Percentiles rank a stretch among this genome's conserved stretches.
phyloP scores from a whole-genome alignment of 64 coral and sea anemone species.

The Platygyra sinensis region DNA sequence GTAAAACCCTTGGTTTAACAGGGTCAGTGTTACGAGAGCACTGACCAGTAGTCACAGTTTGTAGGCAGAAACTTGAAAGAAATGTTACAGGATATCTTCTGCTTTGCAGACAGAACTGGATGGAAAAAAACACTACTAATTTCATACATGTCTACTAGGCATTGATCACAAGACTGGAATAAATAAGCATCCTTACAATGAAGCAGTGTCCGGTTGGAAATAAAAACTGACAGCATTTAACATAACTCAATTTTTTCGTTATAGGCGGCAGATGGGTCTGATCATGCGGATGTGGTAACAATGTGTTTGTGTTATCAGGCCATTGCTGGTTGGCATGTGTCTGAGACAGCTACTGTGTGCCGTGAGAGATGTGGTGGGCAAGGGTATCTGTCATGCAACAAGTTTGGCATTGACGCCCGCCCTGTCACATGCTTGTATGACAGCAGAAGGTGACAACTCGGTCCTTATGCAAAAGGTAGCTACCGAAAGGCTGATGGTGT shows the following conservation, averaged over 20 bases:
- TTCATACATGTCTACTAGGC: too few species aligned
- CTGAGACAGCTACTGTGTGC: conserved; percentile 56
- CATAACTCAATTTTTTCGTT: neutral
- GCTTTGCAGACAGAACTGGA: neutral
- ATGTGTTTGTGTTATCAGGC: conserved; percentile 97
- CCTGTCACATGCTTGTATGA: conserved; percentile 84
- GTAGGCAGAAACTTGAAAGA: too few species aligned
- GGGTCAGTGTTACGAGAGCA: too few species aligned
- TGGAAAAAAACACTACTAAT: neutral
- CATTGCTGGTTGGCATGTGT: conserved; percentile 81
- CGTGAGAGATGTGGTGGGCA: conserved; percentile 89
- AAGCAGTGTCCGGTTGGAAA: too few species aligned
- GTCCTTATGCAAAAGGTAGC: conserved; percentile 96
- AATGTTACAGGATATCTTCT: too few species aligned
- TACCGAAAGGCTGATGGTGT: conserved; percentile 73
- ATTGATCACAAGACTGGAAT: too few species aligned
- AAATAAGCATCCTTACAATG: too few species aligned
- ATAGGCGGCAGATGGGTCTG: conserved; percentile 70
- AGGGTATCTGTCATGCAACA: conserved; percentile 88
- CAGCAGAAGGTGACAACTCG: conserved; percentile 89
- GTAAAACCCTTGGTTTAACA: too few species aligned
- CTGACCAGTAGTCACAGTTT: too few species aligned
- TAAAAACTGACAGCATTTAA: neutral
- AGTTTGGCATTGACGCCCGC: conserved; percentile 71
- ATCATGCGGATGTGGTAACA: conserved; percentile 73